Conservation (phyloP, 2,888 invertebrate genomes). For the Agriotes lineatus region DNA sequence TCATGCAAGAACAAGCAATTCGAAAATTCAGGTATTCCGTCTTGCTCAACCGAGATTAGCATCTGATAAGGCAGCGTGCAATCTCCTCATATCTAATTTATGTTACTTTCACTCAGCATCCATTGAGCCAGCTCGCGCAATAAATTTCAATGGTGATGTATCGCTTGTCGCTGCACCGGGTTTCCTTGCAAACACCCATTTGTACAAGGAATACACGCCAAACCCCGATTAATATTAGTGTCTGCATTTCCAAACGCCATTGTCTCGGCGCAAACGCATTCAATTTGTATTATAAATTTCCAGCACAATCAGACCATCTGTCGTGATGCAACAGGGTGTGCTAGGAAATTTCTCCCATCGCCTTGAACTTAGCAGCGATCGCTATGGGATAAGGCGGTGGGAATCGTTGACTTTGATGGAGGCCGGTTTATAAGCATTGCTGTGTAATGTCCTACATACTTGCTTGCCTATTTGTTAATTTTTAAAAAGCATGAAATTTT, state of each 20-base stretch:
- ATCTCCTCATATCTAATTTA: not conserved
- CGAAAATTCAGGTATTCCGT: too few species aligned
- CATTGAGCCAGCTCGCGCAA: not conserved
- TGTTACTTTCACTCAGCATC: conserved; percentile 1
- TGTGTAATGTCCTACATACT: too few species aligned
- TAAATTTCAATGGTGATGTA: not conserved
- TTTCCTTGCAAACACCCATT: conserved; percentile 18
- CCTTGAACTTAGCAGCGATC: conserved; percentile 18
- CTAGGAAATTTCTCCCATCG: conserved; percentile 18
- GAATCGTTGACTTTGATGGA: too few species aligned
- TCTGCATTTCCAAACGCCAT: conserved; percentile 11
- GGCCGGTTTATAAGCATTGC: too few species aligned
- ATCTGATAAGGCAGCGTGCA: too few species aligned
- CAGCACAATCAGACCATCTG: conserved; percentile 7
- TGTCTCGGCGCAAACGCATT: conserved; percentile 12
- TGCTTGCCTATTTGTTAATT: too few species aligned
- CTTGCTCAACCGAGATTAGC: too few species aligned
- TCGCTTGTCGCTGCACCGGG: not conserved
- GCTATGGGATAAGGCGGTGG: too few species aligned
- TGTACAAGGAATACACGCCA: conserved; percentile 7
- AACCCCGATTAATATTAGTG: conserved; percentile 7
- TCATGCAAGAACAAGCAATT: too few species aligned
- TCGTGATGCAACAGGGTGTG: conserved; percentile 14
- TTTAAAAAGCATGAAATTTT: too few species aligned
- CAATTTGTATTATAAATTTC: conserved; percentile 12